Conservation (phyloP, 2,797 vertebrate species). For the Avahi laniger region DNA sequence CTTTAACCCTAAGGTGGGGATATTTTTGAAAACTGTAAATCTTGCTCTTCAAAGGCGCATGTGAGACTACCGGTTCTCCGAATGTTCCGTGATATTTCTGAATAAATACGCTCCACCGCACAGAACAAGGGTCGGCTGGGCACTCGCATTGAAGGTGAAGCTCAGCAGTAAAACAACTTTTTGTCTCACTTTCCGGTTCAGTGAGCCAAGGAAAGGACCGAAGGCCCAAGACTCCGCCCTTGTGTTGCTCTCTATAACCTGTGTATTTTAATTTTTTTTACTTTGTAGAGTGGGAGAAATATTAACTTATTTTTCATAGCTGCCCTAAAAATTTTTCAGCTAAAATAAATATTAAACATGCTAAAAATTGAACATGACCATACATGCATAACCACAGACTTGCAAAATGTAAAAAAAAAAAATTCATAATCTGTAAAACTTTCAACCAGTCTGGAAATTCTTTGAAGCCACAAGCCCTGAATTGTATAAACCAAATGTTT, state of each 20-base stretch:
- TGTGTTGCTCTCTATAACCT: background rate
- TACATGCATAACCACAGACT: background rate
- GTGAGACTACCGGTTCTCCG: background rate
- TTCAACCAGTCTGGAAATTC: background rate
- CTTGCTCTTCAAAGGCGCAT: background rate
- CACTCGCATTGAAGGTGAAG: background rate
- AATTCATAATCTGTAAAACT: background rate
- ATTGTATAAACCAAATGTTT: background rate
- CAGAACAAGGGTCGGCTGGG: background rate
- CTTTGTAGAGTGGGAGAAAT: conserved; percentile 6
- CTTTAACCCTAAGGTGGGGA: background rate
- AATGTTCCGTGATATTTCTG: background rate
- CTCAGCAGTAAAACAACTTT: background rate
- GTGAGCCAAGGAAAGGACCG: background rate
- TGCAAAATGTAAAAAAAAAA: background rate
- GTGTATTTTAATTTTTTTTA: background rate
- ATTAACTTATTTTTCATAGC: background rate
- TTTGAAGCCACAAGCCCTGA: background rate
- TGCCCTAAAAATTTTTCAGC: background rate
- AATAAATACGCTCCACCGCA: background rate
- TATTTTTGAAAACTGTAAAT: background rate
- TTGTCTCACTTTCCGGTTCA: background rate
- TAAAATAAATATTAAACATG: background rate
- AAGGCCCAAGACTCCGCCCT: background rate
- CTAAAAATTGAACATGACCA: background rate